phyloP scores from a whole-genome alignment of 2,888 invertebrate species.

The Pogonocherus hispidulus region DNA sequence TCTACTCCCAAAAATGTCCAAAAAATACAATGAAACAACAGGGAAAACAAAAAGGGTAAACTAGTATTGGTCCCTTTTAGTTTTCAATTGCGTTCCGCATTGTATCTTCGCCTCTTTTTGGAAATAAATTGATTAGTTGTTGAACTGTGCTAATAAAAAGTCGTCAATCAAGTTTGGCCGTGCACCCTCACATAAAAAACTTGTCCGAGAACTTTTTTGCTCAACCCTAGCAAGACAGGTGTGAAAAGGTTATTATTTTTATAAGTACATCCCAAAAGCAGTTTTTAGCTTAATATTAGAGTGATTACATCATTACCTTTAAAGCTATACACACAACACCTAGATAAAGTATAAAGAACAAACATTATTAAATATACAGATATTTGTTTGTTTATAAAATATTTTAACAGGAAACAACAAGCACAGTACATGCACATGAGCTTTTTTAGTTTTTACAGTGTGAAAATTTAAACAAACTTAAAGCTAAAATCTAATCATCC shows the following conservation, averaged over 20 bases:
- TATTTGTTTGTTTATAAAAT: constrained; percentile 63
- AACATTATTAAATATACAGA: constrained; percentile 61
- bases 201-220: constrained; percentile 37
- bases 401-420: constrained; percentile 66
- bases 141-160: constrained; percentile 43
- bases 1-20: constrained; percentile 25
- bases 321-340: constrained; percentile 68
- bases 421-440: constrained; percentile 65
- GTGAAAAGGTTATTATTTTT: constrained; percentile 41
- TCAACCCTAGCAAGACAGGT: constrained; percentile 33
- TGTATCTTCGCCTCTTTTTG: constrained; percentile 57
- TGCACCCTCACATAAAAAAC: constrained; percentile 40
- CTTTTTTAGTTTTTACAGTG: constrained; percentile 58
- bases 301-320: constrained; percentile 42
- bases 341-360: constrained; percentile 69
- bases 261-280: constrained; percentile 57
- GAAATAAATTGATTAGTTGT: constrained; percentile 58
- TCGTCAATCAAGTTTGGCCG: constrained; percentile 34
- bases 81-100: constrained; percentile 54
- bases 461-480: constrained; percentile 53
- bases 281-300: constrained; percentile 39
- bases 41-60: constrained; percentile 42
- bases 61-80: constrained; percentile 45
- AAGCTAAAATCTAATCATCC: constrained; percentile 41
- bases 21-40: constrained; percentile 32